Conservation (phyloP, 2,888 invertebrate genomes). For the Dugesia japonica region DNA sequence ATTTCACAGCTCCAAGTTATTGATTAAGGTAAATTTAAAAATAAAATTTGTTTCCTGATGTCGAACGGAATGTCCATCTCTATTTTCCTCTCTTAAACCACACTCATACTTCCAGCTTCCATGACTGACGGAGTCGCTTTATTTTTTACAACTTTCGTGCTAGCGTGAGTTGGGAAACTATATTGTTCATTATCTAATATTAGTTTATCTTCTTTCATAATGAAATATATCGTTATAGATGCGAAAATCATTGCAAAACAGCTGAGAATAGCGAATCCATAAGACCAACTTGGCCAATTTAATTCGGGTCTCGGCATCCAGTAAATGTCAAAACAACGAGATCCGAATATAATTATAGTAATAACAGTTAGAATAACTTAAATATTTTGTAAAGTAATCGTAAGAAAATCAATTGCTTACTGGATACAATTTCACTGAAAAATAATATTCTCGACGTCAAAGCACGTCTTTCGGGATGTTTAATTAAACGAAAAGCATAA, state of each 20-base stretch:
- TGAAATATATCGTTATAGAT: background rate
- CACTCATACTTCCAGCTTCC: background rate
- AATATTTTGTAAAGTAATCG: background rate
- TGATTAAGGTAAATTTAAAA: no score
- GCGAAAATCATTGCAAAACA: background rate
- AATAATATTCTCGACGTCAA: background rate
- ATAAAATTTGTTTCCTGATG: no score
- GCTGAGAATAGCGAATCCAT: slow-evolving; percentile 30
- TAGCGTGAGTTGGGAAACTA: background rate
- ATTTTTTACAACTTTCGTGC: background rate
- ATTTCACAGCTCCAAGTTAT: no score
- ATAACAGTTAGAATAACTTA: background rate
- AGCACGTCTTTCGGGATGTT: background rate
- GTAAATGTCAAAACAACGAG: slow-evolving; percentile 23
- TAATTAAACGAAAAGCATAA: background rate
- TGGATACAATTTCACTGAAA: background rate
- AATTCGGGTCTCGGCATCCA: slow-evolving; percentile 34
- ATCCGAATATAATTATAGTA: slow-evolving; percentile 31
- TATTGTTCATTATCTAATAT: slow-evolving; percentile 6
- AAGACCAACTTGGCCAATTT: slow-evolving; percentile 36
- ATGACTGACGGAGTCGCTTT: background rate
- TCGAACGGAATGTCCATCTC: background rate
- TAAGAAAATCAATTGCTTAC: background rate
- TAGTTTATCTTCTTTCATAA: background rate
- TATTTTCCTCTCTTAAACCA: background rate